Evolutionary conservation across 2,113 vertebrate species (phyloP), one percentile per base, ranked within the genome.

Genomic region (Ophiodon elongatus): DNA sequence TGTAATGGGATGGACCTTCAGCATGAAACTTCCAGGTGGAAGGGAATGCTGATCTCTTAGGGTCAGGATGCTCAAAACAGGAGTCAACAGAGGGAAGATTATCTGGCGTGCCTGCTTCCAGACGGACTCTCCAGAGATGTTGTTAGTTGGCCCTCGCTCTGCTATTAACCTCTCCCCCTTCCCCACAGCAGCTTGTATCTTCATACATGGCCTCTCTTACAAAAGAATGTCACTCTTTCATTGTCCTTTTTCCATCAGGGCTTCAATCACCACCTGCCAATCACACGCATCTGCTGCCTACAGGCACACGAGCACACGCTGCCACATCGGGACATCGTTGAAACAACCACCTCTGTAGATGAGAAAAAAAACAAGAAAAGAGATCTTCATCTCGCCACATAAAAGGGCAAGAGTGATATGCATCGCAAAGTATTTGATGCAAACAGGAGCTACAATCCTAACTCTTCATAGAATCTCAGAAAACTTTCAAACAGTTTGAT

Each of bases 1-100:
- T 94, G 88, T 89, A 93, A 93, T 93, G 80, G 68, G 89, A 85
- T 76, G 91, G 90, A 90, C 90, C 85, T 87, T 89, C 79, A 85
- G 81, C 81, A 76, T 82, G 84, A 89, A 86, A 90, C 84, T 86
- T 89, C 83, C 90, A 90, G 91, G 91, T 92, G 76, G 80, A 85
- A 56, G 60, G 54, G 66, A 83, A 77, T 71, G 70, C 56, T 62
- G 81, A 86, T 85, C 69, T 81, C 68, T 65, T 70, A 76, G 88
- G 66, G 79, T 78, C 74, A 56, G 76, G 74, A 65, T 59, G 39
- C 86, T 90, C 86, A 67, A 79, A 84, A 85, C 78, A 79, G 47
- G 78, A 89, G 80, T 90, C 91, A 80, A 64, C 77, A 54, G 69
- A 60, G 59, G 72, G 80, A n/a, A 85, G 79, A 88, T 92, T 84